Conservation (phyloP, 92 coral and sea anemone genomes). For the Epizoanthus stellaris region DNA sequence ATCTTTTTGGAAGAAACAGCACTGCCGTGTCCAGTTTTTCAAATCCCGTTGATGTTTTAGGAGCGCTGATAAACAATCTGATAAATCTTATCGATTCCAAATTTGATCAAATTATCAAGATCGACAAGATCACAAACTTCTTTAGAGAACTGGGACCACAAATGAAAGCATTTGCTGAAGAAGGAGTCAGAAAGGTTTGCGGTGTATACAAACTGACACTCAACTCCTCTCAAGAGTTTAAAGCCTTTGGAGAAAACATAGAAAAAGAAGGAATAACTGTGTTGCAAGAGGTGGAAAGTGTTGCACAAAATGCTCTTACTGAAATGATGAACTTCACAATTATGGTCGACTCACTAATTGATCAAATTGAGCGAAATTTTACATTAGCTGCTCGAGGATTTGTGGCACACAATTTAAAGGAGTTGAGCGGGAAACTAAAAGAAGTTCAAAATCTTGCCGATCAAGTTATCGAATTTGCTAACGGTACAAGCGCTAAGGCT, state of each 20-base stretch:
- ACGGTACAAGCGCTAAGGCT: conserved; percentile 77
- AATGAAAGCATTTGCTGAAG: conserved; percentile 63
- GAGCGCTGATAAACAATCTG: conserved; percentile 68
- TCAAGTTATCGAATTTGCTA: conserved; percentile 84
- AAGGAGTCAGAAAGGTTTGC: conserved; percentile 75
- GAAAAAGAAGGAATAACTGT: conserved; percentile 76
- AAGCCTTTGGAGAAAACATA: conserved; percentile 80
- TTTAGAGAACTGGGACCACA: conserved; percentile 81
- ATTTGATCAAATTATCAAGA: conserved; percentile 73
- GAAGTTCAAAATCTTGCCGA: conserved; percentile 81
- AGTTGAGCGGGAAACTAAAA: conserved; percentile 73
- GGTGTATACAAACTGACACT: conserved; percentile 73
- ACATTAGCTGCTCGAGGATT: conserved; percentile 74
- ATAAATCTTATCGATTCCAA: conserved; percentile 59
- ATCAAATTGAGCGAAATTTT: conserved; percentile 75
- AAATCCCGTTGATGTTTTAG: conserved; percentile 68
- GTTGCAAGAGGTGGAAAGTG: conserved; percentile 70
- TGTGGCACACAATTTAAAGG: conserved; percentile 64
- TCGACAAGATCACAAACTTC: conserved; percentile 86
- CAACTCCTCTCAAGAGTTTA: conserved; percentile 77
- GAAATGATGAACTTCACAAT: conserved; percentile 86
- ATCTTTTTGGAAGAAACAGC: conserved; percentile 42
- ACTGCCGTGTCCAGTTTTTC: conserved; percentile 37
- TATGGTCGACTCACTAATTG: conserved; percentile 77
- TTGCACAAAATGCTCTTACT: conserved; percentile 73